A percentile compares a stretch with the other conserved stretches of the same genome.
These are phyloP conservation scores for Clangula hyemalis DNA, from an alignment of 2,797 vertebrate species.

Conservation along the genomic window DNA sequence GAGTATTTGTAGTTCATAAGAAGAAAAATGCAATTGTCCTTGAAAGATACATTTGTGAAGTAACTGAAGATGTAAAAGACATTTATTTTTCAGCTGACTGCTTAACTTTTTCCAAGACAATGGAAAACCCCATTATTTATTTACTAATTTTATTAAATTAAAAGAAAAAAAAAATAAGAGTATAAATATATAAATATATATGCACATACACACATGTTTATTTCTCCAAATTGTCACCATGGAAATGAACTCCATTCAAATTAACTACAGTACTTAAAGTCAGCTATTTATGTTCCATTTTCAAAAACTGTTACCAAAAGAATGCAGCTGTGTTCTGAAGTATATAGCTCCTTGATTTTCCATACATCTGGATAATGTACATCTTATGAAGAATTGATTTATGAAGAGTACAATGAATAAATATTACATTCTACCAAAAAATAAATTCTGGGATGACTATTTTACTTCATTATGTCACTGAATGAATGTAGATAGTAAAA, in stretches of 20 bases:
- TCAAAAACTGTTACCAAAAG: not conserved
- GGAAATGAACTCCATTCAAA: slow-evolving; percentile 8
- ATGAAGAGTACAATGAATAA: slow-evolving; percentile 36
- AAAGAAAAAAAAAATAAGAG: no score
- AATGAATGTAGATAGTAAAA: slow-evolving; percentile 25
- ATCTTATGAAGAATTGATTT: not conserved
- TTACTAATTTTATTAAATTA: not conserved
- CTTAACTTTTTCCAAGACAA: slow-evolving; percentile 24
- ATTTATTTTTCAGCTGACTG: slow-evolving; percentile 11
- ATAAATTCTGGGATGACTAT: not conserved
- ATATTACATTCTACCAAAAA: slow-evolving; percentile 13
- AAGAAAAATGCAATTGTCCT: slow-evolving; percentile 52
- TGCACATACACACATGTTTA: not conserved
- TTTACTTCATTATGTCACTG: slow-evolving; percentile 14
- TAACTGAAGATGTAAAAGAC: slow-evolving; percentile 53
- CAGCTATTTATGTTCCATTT: not conserved
- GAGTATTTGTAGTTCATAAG: slow-evolving; percentile 32
- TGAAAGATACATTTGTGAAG: slow-evolving; percentile 55
- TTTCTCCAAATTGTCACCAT: not conserved
- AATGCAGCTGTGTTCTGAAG: not conserved
- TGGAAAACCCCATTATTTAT: not conserved
- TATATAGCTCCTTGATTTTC: not conserved
- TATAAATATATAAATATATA: no score
- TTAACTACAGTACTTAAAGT: not conserved
- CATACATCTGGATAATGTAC: not conserved